Conservation (phyloP, 2,113 vertebrate genomes). For the Epinephelus fuscoguttatus region DNA sequence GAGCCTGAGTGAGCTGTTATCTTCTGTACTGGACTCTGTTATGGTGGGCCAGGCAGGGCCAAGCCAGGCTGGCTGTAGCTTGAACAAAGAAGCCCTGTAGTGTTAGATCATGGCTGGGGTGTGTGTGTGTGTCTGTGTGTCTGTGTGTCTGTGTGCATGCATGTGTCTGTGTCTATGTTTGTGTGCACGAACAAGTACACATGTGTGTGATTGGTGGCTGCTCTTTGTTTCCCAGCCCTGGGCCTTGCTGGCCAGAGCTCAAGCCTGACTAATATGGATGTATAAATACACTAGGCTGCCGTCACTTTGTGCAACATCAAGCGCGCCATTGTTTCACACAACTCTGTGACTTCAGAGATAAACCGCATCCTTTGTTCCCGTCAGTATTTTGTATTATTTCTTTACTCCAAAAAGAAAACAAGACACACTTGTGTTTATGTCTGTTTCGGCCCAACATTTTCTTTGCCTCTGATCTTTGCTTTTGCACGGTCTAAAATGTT, state of each 20-base stretch:
- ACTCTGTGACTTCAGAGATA: conserved; percentile 77
- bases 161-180: conserved; percentile 1
- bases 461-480: conserved; percentile 11
- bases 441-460: conserved; percentile 28
- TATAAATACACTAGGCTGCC: conserved; percentile 81
- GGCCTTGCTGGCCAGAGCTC: conserved; percentile 74
- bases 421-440: conserved; percentile 41
- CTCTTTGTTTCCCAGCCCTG: conserved; percentile 79
- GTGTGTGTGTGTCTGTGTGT: conserved; percentile 12
- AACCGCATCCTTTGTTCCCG: conserved; percentile 61
- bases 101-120: conserved; percentile 61
- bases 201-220: conserved; percentile 69
- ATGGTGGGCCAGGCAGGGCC: conserved; percentile 64
- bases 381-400: conserved; percentile 50
- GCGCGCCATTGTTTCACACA: conserved; percentile 75
- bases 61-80: conserved; percentile 53
- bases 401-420: conserved; percentile 42
- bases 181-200: conserved; percentile 21
- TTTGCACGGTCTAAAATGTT: conserved; percentile 27
- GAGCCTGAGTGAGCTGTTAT: conserved; percentile 62
- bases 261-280: conserved; percentile 80
- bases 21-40: conserved; percentile 61
- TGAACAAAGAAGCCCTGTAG: conserved; percentile 80
- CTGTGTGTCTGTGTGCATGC: conserved; percentile 2
- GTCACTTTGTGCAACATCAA: conserved; percentile 74